phyloP scores from a whole-genome alignment of 2,113 vertebrate species.

The Salminus brasiliensis region DNA sequence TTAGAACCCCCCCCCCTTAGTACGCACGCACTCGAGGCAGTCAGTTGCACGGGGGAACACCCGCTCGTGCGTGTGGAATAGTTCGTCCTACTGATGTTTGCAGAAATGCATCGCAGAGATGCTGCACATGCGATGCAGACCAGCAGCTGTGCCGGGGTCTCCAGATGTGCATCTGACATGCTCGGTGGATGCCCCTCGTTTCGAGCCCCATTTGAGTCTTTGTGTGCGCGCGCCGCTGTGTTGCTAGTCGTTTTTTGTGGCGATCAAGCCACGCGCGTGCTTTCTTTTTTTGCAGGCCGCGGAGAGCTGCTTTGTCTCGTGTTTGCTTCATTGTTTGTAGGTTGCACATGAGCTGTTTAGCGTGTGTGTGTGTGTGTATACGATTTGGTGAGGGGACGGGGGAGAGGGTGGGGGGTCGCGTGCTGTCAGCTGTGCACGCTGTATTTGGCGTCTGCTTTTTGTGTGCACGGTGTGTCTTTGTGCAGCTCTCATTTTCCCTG shows the following conservation, averaged over 20 bases:
- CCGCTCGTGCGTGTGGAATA: background rate
- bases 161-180: conserved; percentile 80
- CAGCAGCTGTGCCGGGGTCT: conserved; percentile 76
- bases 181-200: conserved; percentile 12
- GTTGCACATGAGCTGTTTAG: conserved; percentile 34
- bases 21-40: no score
- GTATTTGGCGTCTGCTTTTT: no score
- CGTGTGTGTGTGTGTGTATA: conserved; percentile 16
- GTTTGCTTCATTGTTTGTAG: conserved; percentile 78
- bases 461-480: no score
- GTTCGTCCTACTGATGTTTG: background rate
- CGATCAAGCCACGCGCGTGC: background rate
- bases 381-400: background rate
- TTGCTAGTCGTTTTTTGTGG: background rate
- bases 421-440: background rate
- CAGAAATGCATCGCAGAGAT: no score
- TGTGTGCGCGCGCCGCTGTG: background rate
- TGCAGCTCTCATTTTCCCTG: no score
- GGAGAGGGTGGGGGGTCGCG: background rate
- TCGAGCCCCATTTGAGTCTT: conserved; percentile 56
- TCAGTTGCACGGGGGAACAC: no score
- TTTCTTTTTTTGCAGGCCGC: conserved; percentile 14
- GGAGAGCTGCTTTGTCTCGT: conserved; percentile 75
- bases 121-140: background rate
- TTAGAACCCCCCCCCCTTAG: no score